phyloP scores from a whole-genome alignment of 2,113 vertebrate species.

The Lycaon pictus region DNA sequence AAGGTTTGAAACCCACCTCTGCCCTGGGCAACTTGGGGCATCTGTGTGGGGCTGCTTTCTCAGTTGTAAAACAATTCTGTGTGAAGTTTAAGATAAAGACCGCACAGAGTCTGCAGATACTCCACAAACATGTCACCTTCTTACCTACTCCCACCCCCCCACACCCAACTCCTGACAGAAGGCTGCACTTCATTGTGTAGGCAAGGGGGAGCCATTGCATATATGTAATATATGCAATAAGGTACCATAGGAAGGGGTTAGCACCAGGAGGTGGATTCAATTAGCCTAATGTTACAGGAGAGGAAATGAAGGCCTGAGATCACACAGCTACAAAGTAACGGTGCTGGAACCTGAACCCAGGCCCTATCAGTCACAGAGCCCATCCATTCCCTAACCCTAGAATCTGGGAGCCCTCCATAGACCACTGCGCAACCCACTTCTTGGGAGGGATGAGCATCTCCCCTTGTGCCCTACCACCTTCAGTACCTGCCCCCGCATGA shows the following conservation, averaged over 20 bases:
- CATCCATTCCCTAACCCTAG: not conserved
- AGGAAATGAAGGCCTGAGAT: not conserved
- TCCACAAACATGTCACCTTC: not conserved
- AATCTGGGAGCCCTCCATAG: not conserved
- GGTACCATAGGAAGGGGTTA: not conserved
- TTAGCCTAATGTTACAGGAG: not conserved
- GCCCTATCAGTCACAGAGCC: not conserved
- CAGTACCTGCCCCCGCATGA: conserved; percentile 63
- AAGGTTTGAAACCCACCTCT: not conserved
- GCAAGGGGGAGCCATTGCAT: not conserved
- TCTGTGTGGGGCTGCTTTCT: not conserved
- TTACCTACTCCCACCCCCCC: not conserved
- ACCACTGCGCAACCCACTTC: not conserved
- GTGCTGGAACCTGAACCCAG: not conserved
- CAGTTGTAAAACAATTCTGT: not conserved
- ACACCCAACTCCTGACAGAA: not conserved
- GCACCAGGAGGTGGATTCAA: not conserved
- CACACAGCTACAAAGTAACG: not conserved
- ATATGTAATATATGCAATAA: not conserved
- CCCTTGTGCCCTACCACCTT: not conserved
- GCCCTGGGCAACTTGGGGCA: not conserved
- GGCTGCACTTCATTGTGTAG: not conserved
- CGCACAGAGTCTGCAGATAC: not conserved
- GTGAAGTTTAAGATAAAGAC: not conserved
- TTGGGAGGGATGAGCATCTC: not conserved